phyloP scores from a whole-genome alignment of 2,888 invertebrate genomes.

The Aspidiotus destructor region DNA sequence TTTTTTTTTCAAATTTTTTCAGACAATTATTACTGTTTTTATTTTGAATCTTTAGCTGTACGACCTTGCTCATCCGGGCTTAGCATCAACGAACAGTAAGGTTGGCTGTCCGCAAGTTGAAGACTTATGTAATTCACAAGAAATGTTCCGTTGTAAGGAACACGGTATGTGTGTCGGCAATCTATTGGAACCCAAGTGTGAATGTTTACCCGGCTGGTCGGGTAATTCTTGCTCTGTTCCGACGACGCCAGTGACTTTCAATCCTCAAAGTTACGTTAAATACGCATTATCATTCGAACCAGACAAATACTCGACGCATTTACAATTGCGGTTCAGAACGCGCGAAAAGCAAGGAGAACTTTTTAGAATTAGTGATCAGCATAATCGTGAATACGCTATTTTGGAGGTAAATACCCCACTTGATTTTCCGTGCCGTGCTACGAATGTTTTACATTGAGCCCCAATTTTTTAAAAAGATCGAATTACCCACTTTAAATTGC shows the following conservation, averaged over 20 bases:
- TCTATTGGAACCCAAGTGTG: constrained; percentile 78
- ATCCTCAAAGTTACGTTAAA: constrained; percentile 90
- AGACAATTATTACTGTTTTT: neutral
- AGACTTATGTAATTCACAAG: constrained; percentile 78
- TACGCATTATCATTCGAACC: constrained; percentile 91
- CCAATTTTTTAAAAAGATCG: neutral
- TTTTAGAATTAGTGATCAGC: constrained; percentile 87
- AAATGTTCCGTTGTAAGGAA: constrained; percentile 68
- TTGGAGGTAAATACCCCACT: constrained; percentile 52
- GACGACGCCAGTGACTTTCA: constrained; percentile 84
- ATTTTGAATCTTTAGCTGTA: constrained; percentile 54
- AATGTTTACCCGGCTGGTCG: constrained; percentile 91
- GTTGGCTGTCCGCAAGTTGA: constrained; percentile 91
- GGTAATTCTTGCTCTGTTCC: constrained; percentile 78
- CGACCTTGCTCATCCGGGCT: constrained; percentile 86
- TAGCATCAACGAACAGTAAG: constrained; percentile 65
- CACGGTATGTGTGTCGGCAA: constrained; percentile 91
- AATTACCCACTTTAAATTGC: neutral
- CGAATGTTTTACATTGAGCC: neutral
- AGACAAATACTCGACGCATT: constrained; percentile 80
- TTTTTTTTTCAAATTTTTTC: no score
- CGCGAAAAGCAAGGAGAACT: constrained; percentile 87
- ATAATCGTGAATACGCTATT: constrained; percentile 87
- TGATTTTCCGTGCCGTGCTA: neutral
- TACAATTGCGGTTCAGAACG: constrained; percentile 87